phyloP scores from a whole-genome alignment of 2,113 vertebrate species.

The Python bivittatus region DNA sequence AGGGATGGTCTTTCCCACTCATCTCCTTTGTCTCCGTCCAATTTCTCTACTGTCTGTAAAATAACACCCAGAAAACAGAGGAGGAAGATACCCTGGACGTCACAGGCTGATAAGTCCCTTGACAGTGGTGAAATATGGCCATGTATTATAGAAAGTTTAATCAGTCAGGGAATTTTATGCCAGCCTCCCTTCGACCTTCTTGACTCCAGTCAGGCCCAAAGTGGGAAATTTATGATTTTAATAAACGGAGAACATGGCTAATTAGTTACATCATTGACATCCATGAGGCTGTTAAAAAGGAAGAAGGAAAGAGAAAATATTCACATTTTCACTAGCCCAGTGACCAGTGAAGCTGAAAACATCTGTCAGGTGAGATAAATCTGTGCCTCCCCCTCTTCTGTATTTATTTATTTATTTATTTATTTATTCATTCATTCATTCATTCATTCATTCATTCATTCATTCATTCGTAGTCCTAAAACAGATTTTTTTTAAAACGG shows the following conservation, averaged over 20 bases:
- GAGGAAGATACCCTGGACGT: conserved; percentile 28
- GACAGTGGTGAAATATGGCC: conserved; percentile 57
- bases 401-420: not conserved
- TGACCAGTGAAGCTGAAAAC: conserved; percentile 23
- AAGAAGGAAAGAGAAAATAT: not conserved
- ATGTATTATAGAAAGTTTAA: conserved; percentile 53
- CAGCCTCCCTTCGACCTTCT: conserved; percentile 65
- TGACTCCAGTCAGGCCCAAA: conserved; percentile 17
- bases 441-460: no score
- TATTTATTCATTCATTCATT: not conserved
- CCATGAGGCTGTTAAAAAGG: conserved; percentile 48
- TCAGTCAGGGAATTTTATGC: conserved; percentile 64
- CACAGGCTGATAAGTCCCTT: conserved; percentile 46
- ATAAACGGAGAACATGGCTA: conserved; percentile 68
- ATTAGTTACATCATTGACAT: conserved; percentile 65
- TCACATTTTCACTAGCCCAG: conserved; percentile 31
- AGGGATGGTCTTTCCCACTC: conserved; percentile 41
- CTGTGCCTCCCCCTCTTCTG: fast-evolving
- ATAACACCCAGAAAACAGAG: conserved; percentile 47
- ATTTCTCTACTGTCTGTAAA: conserved; percentile 32
- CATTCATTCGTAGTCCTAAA: not conserved
- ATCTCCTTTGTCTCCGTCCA: not conserved
- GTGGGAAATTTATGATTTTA: conserved; percentile 76
- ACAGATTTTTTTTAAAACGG: not conserved
- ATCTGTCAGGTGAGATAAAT: not conserved